Evolutionary conservation across 2,113 vertebrate species (phyloP), one percentile per base, ranked within the genome.

Genomic region (Albula goreensis): DNA sequence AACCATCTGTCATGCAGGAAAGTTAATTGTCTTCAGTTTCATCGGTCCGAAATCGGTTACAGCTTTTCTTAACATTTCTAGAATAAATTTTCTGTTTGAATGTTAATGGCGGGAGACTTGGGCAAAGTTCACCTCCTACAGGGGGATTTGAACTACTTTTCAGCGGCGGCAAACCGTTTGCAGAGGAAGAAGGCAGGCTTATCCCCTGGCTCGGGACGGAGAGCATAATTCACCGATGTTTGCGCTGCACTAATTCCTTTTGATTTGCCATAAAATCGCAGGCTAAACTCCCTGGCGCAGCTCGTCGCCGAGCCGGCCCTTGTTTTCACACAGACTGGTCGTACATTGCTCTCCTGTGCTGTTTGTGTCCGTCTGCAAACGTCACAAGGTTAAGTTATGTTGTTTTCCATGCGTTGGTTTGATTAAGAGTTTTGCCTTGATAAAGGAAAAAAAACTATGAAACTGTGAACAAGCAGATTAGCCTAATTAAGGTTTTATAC

Each of bases 231-330:
- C 91, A 92, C 87, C 88, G 31, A 7, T 93, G 90, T 92, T 92
- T 92, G 88, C 89, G 89, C 88, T 90, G 89, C 86, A 60, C 82
- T 92, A 92, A 93, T 92, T 92, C 89, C 88, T 90, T 89, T 89
- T 91, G 88, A 90, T 93, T 94, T 93, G 91, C 87, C 91, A 93
- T 89, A 92, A 92, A 92, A 93, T 90, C 88, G 85, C 85, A 84
- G 90, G 90, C 91, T 86, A 86, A 93, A 89, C 89, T 90, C 82
- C 81, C 52, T 80, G 1, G 56, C 86, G 88, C 82, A 90, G 89
- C 86, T 89, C 31, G 31, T 41, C 31, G 31, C 31, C 31, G 31
- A 41, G 31, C 31, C 31, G 31, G 31, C 31, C 31, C 31, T 41
- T 41, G 31, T 41, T 89, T 91, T 90, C 82, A 85, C 81, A 12